Evolutionary conservation across 2,113 vertebrate species (phyloP).

Genomic region (Calidris pugnax): DNA sequence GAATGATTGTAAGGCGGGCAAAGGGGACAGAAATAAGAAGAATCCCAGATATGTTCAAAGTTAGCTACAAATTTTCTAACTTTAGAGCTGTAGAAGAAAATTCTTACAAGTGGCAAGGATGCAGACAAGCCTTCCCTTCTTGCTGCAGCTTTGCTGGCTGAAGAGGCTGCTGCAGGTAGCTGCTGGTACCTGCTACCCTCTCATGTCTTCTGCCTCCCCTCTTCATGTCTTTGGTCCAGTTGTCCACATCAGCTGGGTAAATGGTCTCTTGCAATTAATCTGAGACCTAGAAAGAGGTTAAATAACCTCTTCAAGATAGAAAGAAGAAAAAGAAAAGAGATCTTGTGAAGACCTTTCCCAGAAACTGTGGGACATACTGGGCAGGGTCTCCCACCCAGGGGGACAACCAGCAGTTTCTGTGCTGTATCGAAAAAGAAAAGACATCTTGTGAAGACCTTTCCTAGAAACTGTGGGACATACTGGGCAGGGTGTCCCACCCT

Average conservation of each 20-base stretch:
- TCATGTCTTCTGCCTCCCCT: neutral
- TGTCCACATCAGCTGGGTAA: neutral
- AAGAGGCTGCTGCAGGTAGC: neutral
- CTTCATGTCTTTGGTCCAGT: neutral
- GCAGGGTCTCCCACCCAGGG: too few species aligned
- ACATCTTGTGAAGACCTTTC: too few species aligned
- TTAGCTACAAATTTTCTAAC: neutral
- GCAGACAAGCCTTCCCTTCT: neutral
- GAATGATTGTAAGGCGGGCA: neutral
- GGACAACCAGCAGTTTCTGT: too few species aligned
- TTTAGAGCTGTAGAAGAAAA: neutral
- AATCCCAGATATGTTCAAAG: neutral
- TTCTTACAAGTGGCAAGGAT: neutral
- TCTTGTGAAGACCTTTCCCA: neutral
- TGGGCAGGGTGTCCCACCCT: too few species aligned
- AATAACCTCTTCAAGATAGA: neutral
- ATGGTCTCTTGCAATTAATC: neutral
- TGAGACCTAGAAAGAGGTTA: neutral
- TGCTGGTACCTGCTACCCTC: neutral
- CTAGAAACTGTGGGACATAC: too few species aligned
- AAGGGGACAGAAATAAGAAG: neutral
- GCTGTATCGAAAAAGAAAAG: too few species aligned
- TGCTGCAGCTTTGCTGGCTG: neutral
- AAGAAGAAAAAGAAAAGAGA: neutral
- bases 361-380: too few species aligned